Base-by-base conservation (phyloP, 2,113 vertebrate species). In the Archocentrus centrarchus region DNA sequence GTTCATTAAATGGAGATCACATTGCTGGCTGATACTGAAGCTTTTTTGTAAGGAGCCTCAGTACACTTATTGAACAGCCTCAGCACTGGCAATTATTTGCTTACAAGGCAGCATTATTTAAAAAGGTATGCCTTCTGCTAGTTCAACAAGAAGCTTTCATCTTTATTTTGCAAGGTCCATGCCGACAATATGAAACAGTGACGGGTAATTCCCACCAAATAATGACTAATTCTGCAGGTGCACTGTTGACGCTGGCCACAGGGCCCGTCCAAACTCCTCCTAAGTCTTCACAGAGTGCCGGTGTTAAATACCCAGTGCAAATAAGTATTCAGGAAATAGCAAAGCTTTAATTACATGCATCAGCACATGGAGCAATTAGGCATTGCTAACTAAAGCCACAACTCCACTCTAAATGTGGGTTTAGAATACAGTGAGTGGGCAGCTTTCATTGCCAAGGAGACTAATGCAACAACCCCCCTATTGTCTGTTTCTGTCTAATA, bases 401-500 rank as follows among this genome's bases (percentile, higher is more conserved):
- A 84, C 81, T 84, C 50, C 24, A 24, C 80, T 91, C 91, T 91
- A 89, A 94, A 86, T 89, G 82, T 47, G 86, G 90, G 79, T 86
- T 90, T 86, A 24, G 61, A 2, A 8, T 17, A 63, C 55, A 55
- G 79, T 22, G 63, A 86, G 78, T 30, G 73, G 78, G 89, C 53
- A 68, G 85, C 84, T 84, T 85, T 88, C 86, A 92, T 93, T 82
- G 84, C 92, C 89, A 91, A 57, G 93, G 92, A 93, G 87, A 91
- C 90, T 77, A 91, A 94, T 91, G 88, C 39, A 85, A 27, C 83
- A 53, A 17, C 53, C 61, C 27, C 27, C 9, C 81, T 85, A 81
- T 87, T 85, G 81, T 91, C 75, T 81, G 41, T 77, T 81, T 80
- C 59, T 37, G 4, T 79, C 78, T 57, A 77, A 55, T 81, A 57